Percentiles rank a stretch among this genome's conserved stretches.
Conservation (phyloP, 1,140 invertebrate species). For the Agrilus planipennis region DNA sequence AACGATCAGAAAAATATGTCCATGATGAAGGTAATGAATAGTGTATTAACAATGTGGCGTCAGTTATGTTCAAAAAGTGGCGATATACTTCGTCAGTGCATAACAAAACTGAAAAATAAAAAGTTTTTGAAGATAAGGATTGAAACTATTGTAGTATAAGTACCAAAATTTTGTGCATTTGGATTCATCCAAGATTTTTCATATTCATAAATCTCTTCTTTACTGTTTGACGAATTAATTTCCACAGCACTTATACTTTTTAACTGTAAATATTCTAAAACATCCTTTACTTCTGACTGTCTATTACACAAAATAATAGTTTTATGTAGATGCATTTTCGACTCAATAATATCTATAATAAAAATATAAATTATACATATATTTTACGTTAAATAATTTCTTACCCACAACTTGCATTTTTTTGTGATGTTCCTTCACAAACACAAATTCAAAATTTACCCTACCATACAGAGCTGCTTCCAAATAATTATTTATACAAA, state of each 20-base stretch:
- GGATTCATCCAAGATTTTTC: conserved; percentile 18
- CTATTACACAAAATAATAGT: conserved; percentile 24
- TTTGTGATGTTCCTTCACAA: conserved; percentile 3
- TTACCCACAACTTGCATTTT: conserved; percentile 6
- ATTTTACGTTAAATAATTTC: not conserved
- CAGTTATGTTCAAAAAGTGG: conserved; percentile 16
- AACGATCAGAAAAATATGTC: conserved; percentile 23
- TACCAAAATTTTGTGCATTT: not conserved
- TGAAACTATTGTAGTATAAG: not conserved
- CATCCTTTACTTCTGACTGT: conserved; percentile 16
- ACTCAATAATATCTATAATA: no score
- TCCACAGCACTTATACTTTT: conserved; percentile 17
- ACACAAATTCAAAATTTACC: conserved; percentile 12
- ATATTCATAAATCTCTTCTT: conserved; percentile 16
- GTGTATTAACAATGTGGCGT: conserved; percentile 20
- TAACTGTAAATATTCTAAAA: conserved; percentile 14
- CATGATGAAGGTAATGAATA: conserved; percentile 24
- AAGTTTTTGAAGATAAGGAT: conserved; percentile 5
- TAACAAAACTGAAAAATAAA: conserved; percentile 24
- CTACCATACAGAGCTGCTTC: conserved; percentile 26
- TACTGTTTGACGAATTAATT: conserved; percentile 9
- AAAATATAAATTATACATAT: no score
- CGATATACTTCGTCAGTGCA: conserved; percentile 23
- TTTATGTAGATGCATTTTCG: conserved; percentile 18
- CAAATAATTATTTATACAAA: conserved; percentile 25